Evolutionary conservation across 2,797 vertebrate species (phyloP).

Genomic region (Coilia nasus): DNA sequence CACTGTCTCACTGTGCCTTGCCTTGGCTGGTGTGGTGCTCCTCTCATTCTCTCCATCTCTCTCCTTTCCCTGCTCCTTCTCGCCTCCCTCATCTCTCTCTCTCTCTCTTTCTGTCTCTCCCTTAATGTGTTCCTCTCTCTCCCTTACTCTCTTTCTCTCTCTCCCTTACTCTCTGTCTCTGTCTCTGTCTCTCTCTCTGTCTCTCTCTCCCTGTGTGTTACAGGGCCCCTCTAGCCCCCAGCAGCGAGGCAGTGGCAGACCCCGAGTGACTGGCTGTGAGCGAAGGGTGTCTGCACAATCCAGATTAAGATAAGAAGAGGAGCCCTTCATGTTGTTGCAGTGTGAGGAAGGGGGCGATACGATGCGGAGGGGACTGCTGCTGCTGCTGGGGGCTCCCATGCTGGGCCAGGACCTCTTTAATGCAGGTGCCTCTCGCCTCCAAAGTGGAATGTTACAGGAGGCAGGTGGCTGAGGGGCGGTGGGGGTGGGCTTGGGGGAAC

Average conservation of each 20-base stretch:
- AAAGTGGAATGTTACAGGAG: conserved; percentile 55
- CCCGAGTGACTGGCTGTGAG: conserved; percentile 50
- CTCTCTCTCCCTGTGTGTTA: neutral
- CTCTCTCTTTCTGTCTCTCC: neutral
- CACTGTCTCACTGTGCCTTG: conserved; percentile 49
- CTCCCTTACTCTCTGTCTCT: neutral
- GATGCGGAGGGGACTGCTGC: conserved; percentile 3
- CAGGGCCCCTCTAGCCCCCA: conserved; percentile 30
- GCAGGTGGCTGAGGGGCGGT: conserved; percentile 40
- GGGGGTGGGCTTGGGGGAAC: neutral
- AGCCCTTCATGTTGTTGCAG: conserved; percentile 52
- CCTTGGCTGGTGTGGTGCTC: neutral
- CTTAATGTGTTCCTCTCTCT: neutral
- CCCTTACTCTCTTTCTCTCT: neutral
- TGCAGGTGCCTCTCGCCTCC: conserved; percentile 43
- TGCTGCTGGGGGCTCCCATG: conserved; percentile 39
- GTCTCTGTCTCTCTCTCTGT: neutral
- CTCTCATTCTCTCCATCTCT: conserved; percentile 39
- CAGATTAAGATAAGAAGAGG: conserved; percentile 55
- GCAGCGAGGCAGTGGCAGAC: conserved; percentile 43
- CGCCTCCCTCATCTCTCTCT: conserved; percentile 23
- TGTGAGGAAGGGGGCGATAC: conserved; percentile 31
- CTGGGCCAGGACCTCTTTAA: conserved; percentile 51
- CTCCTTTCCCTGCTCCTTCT: conserved; percentile 39
- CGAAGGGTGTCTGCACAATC: conserved; percentile 49